These are phyloP conservation scores for Bungarus multicinctus DNA, from an alignment of 2,113 vertebrate genomes.

Conservation along the genomic window DNA sequence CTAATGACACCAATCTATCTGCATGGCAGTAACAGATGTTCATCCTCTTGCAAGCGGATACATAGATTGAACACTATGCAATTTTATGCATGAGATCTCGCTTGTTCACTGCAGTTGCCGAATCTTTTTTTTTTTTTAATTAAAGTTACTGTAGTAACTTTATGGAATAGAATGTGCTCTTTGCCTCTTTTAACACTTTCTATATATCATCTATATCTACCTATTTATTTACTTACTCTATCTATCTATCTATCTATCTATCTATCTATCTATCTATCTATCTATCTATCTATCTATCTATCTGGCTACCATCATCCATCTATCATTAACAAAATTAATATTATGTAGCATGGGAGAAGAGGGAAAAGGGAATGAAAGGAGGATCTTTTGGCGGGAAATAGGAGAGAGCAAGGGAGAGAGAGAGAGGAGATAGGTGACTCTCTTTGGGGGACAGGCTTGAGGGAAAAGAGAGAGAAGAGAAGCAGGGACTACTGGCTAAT, in stretches of 20 bases:
- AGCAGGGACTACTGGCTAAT: too few relatives aligned
- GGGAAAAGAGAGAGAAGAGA: too few relatives aligned
- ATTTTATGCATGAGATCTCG: background rate
- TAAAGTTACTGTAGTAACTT: background rate
- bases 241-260: background rate
- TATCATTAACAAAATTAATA: background rate
- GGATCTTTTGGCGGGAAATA: background rate
- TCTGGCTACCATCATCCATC: background rate
- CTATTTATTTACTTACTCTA: background rate
- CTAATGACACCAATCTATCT: background rate
- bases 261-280: too few relatives aligned
- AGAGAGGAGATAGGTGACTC: too few relatives aligned
- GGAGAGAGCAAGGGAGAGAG: too few relatives aligned
- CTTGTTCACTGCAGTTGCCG: background rate
- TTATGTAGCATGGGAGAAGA: background rate
- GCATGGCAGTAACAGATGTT: background rate
- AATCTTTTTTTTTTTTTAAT: background rate
- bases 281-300: too few relatives aligned
- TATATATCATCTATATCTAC: background rate
- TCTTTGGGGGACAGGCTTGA: too few relatives aligned
- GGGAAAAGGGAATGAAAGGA: background rate
- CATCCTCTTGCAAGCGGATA: background rate
- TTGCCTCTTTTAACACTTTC: slow-evolving; percentile 5
- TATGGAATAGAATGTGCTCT: background rate
- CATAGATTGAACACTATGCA: background rate